phyloP scores from a whole-genome alignment of 2,113 vertebrate species.

The Mesocricetus auratus region DNA sequence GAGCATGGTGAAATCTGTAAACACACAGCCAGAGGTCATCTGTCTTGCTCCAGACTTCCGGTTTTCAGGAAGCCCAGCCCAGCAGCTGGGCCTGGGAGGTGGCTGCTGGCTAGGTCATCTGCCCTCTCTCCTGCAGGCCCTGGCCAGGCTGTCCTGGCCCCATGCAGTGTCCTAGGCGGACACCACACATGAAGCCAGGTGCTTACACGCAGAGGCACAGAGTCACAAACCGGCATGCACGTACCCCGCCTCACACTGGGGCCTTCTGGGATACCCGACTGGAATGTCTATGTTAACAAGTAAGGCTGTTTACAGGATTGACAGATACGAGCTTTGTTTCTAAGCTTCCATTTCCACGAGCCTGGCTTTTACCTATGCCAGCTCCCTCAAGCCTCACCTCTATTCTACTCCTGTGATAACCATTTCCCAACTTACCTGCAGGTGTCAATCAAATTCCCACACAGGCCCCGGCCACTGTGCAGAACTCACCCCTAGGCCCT shows the following conservation, averaged over 20 bases:
- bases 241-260: background rate
- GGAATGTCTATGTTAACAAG: background rate
- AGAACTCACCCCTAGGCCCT: background rate
- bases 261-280: background rate
- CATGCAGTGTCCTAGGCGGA: background rate
- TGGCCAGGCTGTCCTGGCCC: background rate
- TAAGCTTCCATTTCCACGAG: background rate
- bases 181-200: background rate
- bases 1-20: slow-evolving; percentile 49
- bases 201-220: background rate
- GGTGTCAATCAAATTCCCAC: background rate
- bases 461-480: background rate
- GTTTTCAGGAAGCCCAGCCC: slow-evolving; percentile 74
- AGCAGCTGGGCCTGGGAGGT: slow-evolving; percentile 75
- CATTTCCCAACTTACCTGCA: background rate
- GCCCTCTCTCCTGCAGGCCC: background rate
- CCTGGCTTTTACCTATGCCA: background rate
- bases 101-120: background rate
- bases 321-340: background rate
- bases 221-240: background rate
- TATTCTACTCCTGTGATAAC: background rate
- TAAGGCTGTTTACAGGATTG: background rate
- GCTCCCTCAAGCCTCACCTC: background rate
- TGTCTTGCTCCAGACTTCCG: background rate
- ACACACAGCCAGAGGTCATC: slow-evolving; percentile 43